Conservation (phyloP, 2,797 vertebrate genomes). For the Chaetodon trifasciatus region DNA sequence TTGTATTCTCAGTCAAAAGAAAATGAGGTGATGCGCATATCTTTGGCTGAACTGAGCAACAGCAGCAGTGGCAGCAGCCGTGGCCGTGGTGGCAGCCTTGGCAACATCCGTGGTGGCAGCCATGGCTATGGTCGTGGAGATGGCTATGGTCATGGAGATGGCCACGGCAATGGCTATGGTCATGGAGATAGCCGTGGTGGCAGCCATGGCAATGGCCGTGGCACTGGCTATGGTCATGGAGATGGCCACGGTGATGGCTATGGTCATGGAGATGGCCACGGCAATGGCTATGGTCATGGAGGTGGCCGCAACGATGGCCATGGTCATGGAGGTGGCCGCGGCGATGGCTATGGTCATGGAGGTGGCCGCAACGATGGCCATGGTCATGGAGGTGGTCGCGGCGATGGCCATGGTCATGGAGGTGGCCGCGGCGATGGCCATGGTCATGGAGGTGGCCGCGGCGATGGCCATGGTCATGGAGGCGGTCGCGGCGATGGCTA, state of each 20-base stretch:
- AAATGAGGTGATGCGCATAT: conserved; percentile 92
- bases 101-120: conserved; percentile 59
- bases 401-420: background rate
- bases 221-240: too few relatives aligned
- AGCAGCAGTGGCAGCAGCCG: conserved; percentile 29
- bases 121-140: background rate
- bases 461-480: accelerated
- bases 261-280: background rate
- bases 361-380: accelerated
- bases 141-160: accelerated
- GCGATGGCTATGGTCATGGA: background rate
- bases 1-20: conserved; percentile 88
- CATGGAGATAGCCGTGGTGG: background rate
- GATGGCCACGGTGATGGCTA: background rate
- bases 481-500: accelerated
- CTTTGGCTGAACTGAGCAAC: conserved; percentile 88
- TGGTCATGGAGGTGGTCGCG: background rate
- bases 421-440: background rate
- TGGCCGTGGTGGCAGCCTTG: accelerated
- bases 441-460: background rate
- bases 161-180: background rate
- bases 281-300: background rate
- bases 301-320: background rate
- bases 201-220: accelerated
- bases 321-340: background rate